A percentile compares a stretch with the other conserved stretches of the same genome.
These are phyloP conservation scores for Acrobasis repandana DNA, from an alignment of 2,888 invertebrate species.

Conservation along the genomic window DNA sequence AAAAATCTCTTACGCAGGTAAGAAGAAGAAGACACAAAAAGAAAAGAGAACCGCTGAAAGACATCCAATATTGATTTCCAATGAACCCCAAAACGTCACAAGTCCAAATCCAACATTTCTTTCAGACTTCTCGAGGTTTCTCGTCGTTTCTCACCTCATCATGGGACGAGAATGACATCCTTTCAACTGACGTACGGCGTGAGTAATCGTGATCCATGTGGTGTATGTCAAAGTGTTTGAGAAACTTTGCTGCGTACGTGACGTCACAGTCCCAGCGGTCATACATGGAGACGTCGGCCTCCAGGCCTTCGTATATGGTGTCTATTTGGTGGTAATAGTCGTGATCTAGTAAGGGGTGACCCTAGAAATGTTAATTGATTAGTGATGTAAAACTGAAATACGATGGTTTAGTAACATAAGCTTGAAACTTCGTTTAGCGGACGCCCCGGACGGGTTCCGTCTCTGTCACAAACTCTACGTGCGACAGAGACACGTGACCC, in stretches of 20 bases:
- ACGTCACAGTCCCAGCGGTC: slow-evolving; percentile 54
- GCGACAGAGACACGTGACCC: too few species aligned
- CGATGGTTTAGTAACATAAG: neutral
- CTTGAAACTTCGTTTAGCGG: too few species aligned
- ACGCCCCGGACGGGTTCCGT: too few species aligned
- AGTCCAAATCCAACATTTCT: slow-evolving; percentile 3
- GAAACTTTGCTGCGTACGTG: slow-evolving; percentile 53
- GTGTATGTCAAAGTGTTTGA: slow-evolving; percentile 49
- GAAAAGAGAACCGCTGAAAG: slow-evolving; percentile 1
- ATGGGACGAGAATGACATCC: slow-evolving; percentile 49
- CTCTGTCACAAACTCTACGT: too few species aligned
- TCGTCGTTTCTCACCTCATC: slow-evolving; percentile 49
- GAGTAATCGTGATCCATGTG: slow-evolving; percentile 14
- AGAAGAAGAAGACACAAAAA: neutral
- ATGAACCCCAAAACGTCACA: neutral
- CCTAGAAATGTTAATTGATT: slow-evolving; percentile 40
- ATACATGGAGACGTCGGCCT: slow-evolving; percentile 49
- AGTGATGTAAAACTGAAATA: slow-evolving; percentile 1
- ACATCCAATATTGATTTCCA: neutral
- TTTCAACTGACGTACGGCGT: slow-evolving; percentile 32
- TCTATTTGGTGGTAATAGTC: slow-evolving; percentile 69
- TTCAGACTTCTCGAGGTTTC: neutral
- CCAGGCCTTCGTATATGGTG: slow-evolving; percentile 67
- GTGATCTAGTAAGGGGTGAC: slow-evolving; percentile 41
- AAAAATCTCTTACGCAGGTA: neutral